phyloP scores from a whole-genome alignment of 2,888 invertebrate genomes.

The Caenorhabditis afra region DNA sequence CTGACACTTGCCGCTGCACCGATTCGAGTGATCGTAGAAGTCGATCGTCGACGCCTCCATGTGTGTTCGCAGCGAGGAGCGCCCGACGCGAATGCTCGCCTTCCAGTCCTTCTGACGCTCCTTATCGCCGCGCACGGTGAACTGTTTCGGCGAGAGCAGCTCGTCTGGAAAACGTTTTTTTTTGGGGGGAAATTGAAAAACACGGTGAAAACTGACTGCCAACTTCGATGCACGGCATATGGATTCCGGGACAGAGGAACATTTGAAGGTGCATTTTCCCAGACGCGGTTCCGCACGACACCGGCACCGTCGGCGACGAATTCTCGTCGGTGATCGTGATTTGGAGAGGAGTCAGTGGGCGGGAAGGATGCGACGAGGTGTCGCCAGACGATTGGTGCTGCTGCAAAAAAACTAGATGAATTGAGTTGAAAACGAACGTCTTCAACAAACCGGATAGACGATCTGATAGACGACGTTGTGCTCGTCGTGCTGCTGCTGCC shows the following conservation, averaged over 20 bases:
- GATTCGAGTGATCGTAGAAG: slow-evolving; percentile 81
- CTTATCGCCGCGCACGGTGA: slow-evolving; percentile 81
- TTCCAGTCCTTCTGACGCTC: slow-evolving; percentile 82
- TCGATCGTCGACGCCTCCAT: slow-evolving; percentile 81
- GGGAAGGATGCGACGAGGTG: neutral
- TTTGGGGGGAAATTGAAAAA: too few species aligned
- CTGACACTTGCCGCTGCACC: slow-evolving; percentile 81
- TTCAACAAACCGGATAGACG: slow-evolving; percentile 30
- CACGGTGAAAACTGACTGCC: slow-evolving; percentile 65
- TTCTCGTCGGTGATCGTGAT: slow-evolving; percentile 40
- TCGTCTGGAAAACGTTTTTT: slow-evolving; percentile 61
- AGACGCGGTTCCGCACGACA: slow-evolving; percentile 70
- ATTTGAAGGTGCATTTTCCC: slow-evolving; percentile 71
- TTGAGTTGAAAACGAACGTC: neutral
- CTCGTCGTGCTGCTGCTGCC: slow-evolving; percentile 6
- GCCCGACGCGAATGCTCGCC: slow-evolving; percentile 81
- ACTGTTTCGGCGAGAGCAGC: slow-evolving; percentile 81
- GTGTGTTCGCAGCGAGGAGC: slow-evolving; percentile 77
- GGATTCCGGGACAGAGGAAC: slow-evolving; percentile 82
- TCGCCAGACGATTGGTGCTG: slow-evolving; percentile 7
- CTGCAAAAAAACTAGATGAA: slow-evolving; percentile 13
- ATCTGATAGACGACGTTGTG: slow-evolving; percentile 32
- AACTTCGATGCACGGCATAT: slow-evolving; percentile 81
- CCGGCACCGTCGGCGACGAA: slow-evolving; percentile 54
- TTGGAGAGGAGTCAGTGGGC: slow-evolving; percentile 35